Conservation (phyloP, 2,888 invertebrate species). For the Rotaria magnacalcarata region DNA sequence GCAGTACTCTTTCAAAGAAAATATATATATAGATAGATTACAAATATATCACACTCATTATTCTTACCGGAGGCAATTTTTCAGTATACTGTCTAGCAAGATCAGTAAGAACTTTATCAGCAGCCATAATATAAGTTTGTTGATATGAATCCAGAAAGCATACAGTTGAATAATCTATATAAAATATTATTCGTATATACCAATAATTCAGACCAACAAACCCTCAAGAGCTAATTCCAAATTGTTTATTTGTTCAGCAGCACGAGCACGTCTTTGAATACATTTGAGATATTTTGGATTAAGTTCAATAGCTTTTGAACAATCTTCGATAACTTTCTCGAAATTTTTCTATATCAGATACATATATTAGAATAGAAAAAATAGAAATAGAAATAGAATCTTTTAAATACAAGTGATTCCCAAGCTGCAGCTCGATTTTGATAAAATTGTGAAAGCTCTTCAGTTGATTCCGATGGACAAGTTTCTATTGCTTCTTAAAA, state of each 20-base stretch:
- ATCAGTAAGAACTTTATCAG: constrained; percentile 12
- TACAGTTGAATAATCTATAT: constrained; percentile 8
- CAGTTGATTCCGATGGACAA: constrained; percentile 64
- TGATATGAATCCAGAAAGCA: constrained; percentile 15
- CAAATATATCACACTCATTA: not conserved
- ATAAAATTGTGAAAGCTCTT: constrained; percentile 80
- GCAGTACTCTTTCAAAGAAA: constrained; percentile 58
- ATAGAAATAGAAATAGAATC: not conserved
- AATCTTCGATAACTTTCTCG: constrained; percentile 78
- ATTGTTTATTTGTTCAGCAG: constrained; percentile 73
- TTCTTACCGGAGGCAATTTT: not conserved
- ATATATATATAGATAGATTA: not conserved
- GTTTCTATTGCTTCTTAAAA: constrained; percentile 57
- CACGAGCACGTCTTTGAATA: constrained; percentile 68
- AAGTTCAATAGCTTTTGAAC: constrained; percentile 74
- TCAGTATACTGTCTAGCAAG: not conserved
- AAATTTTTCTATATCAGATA: constrained; percentile 65
- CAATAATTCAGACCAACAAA: constrained; percentile 47
- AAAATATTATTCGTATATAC: not conserved
- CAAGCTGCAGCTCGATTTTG: constrained; percentile 92
- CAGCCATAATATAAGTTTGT: constrained; percentile 10
- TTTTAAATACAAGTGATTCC: constrained; percentile 70
- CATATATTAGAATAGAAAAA: not conserved
- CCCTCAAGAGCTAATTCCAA: constrained; percentile 74
- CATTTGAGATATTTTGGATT: constrained; percentile 84